Percentiles rank a stretch among this genome's conserved stretches.
phyloP scores from a whole-genome alignment of 1,140 invertebrate genomes.

The Macrobrachium nipponense region DNA sequence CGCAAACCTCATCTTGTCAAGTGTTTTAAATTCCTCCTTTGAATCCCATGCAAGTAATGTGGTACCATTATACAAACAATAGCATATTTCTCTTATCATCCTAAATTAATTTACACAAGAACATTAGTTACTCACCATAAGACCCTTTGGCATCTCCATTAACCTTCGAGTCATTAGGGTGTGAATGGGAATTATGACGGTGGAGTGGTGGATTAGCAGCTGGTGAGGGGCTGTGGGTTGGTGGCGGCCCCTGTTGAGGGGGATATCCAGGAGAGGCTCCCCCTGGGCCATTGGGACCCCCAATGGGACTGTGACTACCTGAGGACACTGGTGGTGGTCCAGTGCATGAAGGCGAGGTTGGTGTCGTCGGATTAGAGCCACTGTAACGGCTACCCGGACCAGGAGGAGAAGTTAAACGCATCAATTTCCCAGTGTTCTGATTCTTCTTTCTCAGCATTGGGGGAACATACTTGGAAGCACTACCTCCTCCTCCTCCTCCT shows the following conservation, averaged over 20 bases:
- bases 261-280: constrained; percentile 38
- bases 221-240: constrained; percentile 33
- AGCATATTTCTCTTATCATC: no score
- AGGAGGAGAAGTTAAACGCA: constrained; percentile 73
- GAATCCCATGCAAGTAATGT: no score
- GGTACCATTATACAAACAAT: no score
- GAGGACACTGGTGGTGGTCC: constrained; percentile 26
- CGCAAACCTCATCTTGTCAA: no score
- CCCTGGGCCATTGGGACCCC: background rate
- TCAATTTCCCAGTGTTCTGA: constrained; percentile 71
- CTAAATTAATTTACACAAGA: no score
- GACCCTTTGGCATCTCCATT: constrained; percentile 44
- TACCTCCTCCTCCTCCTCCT: background rate
- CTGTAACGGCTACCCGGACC: constrained; percentile 36
- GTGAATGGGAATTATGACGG: constrained; percentile 50
- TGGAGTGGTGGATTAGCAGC: constrained; percentile 41
- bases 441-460: constrained; percentile 81
- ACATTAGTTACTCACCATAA: constrained; percentile 37
- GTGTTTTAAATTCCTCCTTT: no score
- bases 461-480: constrained; percentile 79
- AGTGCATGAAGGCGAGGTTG: constrained; percentile 48
- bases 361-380: constrained; percentile 43
- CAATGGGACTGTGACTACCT: constrained; percentile 30
- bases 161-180: constrained; percentile 47
- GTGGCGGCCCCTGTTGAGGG: constrained; percentile 23